These are phyloP conservation scores for Procavia capensis DNA, from an alignment of 2,113 vertebrate species.

Conservation along the genomic window DNA sequence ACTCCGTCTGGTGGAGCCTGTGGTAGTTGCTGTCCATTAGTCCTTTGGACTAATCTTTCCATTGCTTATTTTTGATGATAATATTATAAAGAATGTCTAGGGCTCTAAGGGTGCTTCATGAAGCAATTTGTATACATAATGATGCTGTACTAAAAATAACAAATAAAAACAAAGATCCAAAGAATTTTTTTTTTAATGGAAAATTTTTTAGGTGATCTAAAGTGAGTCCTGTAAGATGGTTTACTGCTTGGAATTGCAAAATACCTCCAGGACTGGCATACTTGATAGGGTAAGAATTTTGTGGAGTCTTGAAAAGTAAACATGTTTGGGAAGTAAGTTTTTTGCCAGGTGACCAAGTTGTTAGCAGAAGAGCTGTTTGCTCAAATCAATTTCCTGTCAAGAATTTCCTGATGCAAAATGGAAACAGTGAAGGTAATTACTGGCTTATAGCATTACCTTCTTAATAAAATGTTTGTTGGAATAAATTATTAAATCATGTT, in stretches of 20 bases:
- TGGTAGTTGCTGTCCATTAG: too few relatives aligned
- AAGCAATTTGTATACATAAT: not conserved
- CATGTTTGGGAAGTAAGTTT: not conserved
- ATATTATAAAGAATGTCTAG: not conserved
- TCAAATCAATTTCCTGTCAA: not conserved
- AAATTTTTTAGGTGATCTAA: not conserved
- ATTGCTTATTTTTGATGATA: not conserved
- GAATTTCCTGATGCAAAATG: not conserved
- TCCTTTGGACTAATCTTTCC: too few relatives aligned
- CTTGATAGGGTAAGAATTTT: not conserved
- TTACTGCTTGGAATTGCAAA: not conserved
- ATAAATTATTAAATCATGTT: not conserved
- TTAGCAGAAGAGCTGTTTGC: not conserved
- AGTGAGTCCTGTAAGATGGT: not conserved
- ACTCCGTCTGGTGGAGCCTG: too few relatives aligned
- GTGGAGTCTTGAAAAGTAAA: not conserved
- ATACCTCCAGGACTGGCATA: not conserved
- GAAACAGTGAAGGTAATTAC: not conserved
- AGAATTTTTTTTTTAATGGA: not conserved
- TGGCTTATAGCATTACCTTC: not conserved
- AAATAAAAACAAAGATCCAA: not conserved
- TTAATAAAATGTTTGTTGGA: not conserved
- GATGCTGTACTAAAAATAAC: not conserved
- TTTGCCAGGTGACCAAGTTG: not conserved
- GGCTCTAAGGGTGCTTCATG: not conserved